A percentile compares a stretch with the other conserved stretches of the same genome.
These are phyloP conservation scores for Stegastes partitus DNA, from an alignment of 2,113 vertebrate genomes.

Conservation along the genomic window DNA sequence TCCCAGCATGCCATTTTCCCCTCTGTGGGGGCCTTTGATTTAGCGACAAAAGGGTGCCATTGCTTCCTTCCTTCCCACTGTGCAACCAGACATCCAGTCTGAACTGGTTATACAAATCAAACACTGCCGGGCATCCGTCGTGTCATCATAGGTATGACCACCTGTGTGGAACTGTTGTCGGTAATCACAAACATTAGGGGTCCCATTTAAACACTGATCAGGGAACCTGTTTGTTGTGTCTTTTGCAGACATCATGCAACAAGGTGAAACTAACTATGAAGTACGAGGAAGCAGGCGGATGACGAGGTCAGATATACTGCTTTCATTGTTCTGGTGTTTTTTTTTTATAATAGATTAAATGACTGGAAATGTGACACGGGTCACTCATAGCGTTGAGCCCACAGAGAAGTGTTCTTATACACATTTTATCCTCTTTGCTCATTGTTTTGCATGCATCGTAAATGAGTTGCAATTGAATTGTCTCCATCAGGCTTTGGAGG, in stretches of 20 bases:
- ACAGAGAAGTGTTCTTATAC: too few species aligned
- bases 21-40: conserved; percentile 67
- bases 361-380: too few species aligned
- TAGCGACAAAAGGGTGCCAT: conserved; percentile 56
- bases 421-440: too few species aligned
- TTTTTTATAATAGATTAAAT: too few species aligned
- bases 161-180: conserved; percentile 39
- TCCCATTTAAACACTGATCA: conserved; percentile 45
- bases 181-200: conserved; percentile 47
- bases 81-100: conserved; percentile 51
- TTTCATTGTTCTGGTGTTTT: background rate
- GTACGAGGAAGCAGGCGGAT: conserved; percentile 1
- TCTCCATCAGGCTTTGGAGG: too few species aligned
- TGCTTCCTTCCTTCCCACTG: conserved; percentile 55
- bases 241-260: conserved; percentile 21
- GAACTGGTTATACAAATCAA: conserved; percentile 60
- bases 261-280: background rate
- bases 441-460: too few species aligned
- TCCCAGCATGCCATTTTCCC: conserved; percentile 67
- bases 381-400: too few species aligned
- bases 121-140: conserved; percentile 36
- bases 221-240: background rate
- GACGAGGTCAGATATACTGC: background rate
- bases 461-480: too few species aligned
- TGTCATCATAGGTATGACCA: conserved; percentile 52